phyloP scores from a whole-genome alignment of 2,113 vertebrate genomes.

The Anolis sagrei region DNA sequence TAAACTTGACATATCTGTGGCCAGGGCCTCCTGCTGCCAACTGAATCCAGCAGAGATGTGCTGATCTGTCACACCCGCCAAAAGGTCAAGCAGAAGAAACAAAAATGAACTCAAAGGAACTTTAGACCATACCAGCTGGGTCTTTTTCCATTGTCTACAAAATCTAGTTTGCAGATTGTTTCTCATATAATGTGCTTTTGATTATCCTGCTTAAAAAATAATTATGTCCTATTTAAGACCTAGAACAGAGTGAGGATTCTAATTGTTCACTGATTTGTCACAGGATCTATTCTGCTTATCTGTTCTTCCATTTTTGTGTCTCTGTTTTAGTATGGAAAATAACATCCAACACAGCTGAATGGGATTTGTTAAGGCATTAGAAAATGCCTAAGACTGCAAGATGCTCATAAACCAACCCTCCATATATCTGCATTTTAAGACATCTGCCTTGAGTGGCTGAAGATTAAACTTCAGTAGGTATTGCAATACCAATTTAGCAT shows the following conservation, averaged over 20 bases:
- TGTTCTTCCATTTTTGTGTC: neutral
- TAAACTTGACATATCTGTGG: slow-evolving; percentile 15
- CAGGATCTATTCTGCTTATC: too few relatives aligned
- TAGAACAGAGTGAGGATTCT: neutral
- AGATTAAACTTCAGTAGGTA: too few relatives aligned
- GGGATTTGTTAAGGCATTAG: neutral
- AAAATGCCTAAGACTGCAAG: neutral
- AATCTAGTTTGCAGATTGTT: neutral
- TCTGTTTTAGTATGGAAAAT: neutral
- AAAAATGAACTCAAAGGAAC: neutral
- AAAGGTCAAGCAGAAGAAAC: slow-evolving; percentile 8
- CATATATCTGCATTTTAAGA: too few relatives aligned
- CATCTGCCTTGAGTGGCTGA: too few relatives aligned
- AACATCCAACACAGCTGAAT: neutral
- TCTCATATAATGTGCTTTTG: neutral
- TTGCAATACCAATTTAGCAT: neutral
- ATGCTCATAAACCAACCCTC: neutral
- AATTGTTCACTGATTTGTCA: neutral
- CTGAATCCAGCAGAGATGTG: neutral
- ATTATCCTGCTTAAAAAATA: neutral
- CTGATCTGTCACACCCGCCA: neutral
- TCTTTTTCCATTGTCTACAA: neutral
- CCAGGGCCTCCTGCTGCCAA: neutral
- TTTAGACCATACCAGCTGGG: neutral
- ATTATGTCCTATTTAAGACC: too few relatives aligned